A percentile compares a stretch with the other conserved stretches of the same genome.
Evolutionary conservation across 2,888 invertebrate species (phyloP).

Genomic region (Troglohyphantes excavatus): DNA sequence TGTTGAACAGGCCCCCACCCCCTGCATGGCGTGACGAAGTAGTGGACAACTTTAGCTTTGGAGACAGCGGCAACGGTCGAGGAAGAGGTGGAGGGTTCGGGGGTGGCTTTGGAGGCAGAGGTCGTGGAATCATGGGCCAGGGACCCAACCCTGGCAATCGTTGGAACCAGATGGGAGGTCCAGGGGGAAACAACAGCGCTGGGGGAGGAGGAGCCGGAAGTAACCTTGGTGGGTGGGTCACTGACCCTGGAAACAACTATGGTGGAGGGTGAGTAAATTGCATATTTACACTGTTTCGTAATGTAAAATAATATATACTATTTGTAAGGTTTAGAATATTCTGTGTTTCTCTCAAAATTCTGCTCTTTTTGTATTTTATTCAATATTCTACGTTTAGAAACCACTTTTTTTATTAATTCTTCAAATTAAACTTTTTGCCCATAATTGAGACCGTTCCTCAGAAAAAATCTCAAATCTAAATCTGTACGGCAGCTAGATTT

Average conservation of each 20-base stretch:
- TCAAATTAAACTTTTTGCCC: no score
- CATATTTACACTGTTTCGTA: not conserved
- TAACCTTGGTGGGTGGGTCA: slow-evolving; percentile 48
- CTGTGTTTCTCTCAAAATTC: no score
- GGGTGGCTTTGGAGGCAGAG: slow-evolving; percentile 48
- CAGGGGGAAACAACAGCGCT: slow-evolving; percentile 8
- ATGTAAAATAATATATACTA: no score
- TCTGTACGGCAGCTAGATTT: no score
- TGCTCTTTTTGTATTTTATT: no score
- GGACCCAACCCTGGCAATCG: slow-evolving; percentile 65
- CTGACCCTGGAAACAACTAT: slow-evolving; percentile 48
- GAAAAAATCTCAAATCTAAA: no score
- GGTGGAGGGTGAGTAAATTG: slow-evolving; percentile 37
- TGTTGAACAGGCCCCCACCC: slow-evolving; percentile 40
- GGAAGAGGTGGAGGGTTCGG: slow-evolving; percentile 56
- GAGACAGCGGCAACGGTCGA: slow-evolving; percentile 57
- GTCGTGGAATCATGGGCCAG: slow-evolving; percentile 63
- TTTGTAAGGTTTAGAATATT: no score
- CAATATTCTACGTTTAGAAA: no score
- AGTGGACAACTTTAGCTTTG: slow-evolving; percentile 69
- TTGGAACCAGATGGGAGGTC: slow-evolving; percentile 64
- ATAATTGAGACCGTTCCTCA: no score
- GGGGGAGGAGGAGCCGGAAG: slow-evolving; percentile 34
- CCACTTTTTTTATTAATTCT: no score
- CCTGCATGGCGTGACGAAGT: slow-evolving; percentile 73